Percentiles rank a stretch among this genome's conserved stretches.
These are phyloP conservation scores for Hydrolagus affinis DNA, from an alignment of 2,113 vertebrate species.

Conservation along the genomic window DNA sequence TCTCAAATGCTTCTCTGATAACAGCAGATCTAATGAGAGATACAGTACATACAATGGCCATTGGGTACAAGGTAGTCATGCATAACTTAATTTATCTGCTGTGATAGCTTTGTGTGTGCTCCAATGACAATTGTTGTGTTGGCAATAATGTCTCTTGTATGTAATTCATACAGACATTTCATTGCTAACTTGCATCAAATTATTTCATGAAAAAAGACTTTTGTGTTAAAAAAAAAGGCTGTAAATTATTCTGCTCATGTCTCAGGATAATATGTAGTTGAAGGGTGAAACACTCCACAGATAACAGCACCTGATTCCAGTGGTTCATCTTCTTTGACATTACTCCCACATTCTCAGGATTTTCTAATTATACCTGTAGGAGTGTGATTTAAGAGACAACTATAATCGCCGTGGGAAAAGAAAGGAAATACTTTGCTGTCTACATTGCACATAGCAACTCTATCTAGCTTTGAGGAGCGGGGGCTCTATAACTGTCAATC, in stretches of 20 bases:
- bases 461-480: neutral
- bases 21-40: neutral
- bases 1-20: neutral
- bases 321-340: neutral
- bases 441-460: neutral
- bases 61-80: neutral
- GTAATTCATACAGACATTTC: neutral
- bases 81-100: neutral
- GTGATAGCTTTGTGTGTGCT: neutral
- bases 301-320: neutral
- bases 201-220: neutral
- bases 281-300: neutral
- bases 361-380: constrained; percentile 5
- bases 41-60: too few species aligned
- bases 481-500: neutral
- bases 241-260: neutral
- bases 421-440: neutral
- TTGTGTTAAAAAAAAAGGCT: neutral
- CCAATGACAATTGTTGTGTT: neutral
- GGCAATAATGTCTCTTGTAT: neutral
- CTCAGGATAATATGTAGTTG: neutral
- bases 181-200: neutral
- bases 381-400: constrained; percentile 4
- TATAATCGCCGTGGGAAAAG: neutral
- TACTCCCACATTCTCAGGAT: constrained; percentile 1